phyloP scores from a whole-genome alignment of 2,888 invertebrate genomes.

The Thymelicus acteon region DNA sequence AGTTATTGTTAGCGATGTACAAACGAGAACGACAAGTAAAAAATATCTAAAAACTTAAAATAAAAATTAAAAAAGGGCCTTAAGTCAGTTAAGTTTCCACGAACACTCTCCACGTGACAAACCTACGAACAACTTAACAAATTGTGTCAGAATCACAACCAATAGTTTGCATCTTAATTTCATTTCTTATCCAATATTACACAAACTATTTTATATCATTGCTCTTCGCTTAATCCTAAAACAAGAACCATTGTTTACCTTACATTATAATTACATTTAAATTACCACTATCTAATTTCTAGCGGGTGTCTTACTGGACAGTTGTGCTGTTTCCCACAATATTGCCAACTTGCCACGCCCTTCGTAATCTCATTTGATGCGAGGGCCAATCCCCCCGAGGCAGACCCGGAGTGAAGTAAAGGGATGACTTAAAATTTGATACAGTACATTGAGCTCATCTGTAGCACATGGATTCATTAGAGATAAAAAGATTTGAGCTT shows the following conservation, averaged over 20 bases:
- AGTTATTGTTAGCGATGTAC: slow-evolving; percentile 85
- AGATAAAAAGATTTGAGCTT: no score
- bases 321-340: slow-evolving; percentile 66
- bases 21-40: slow-evolving; percentile 83
- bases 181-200: slow-evolving; percentile 81
- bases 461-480: no score
- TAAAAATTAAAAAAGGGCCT: slow-evolving; percentile 66
- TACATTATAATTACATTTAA: slow-evolving; percentile 81
- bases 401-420: neutral
- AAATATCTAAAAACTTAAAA: slow-evolving; percentile 71
- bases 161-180: slow-evolving; percentile 84
- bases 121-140: slow-evolving; percentile 82
- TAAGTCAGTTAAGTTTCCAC: slow-evolving; percentile 73
- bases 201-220: slow-evolving; percentile 84
- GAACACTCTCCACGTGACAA: slow-evolving; percentile 67
- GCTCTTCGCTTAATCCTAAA: slow-evolving; percentile 82
- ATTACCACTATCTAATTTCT: slow-evolving; percentile 82
- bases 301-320: slow-evolving; percentile 81
- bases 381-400: neutral
- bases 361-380: slow-evolving; percentile 54
- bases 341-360: slow-evolving; percentile 63
- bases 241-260: slow-evolving; percentile 84
- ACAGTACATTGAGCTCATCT: neutral
- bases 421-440: neutral
- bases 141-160: slow-evolving; percentile 85